Conservation (phyloP, 1,140 invertebrate species). For the Brachionus calyciflorus region DNA sequence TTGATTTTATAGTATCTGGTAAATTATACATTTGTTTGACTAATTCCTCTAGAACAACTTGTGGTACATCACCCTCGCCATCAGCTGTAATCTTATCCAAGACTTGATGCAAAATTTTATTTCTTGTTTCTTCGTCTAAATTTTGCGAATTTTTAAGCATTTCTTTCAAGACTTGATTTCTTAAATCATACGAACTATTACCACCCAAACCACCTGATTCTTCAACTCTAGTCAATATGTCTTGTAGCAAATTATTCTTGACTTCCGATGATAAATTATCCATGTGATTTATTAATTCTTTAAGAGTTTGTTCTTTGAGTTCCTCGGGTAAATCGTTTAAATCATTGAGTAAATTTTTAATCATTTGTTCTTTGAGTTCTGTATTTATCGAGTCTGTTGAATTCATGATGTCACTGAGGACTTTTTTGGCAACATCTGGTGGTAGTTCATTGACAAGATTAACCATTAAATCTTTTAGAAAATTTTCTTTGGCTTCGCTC, state of each 20-base stretch:
- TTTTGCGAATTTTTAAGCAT: conserved; percentile 36
- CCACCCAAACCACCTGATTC: background rate
- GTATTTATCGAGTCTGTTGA: conserved; percentile 16
- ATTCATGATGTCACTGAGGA: conserved; percentile 29
- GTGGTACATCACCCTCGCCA: background rate
- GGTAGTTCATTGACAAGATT: conserved; percentile 28
- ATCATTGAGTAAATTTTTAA: conserved; percentile 4
- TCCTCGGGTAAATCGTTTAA: conserved; percentile 25
- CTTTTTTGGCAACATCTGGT: conserved; percentile 29
- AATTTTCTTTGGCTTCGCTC: background rate
- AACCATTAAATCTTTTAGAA: conserved; percentile 45
- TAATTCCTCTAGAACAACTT: conserved; percentile 18
- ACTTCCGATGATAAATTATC: conserved; percentile 34
- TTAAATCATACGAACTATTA: background rate
- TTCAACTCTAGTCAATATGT: conserved; percentile 27
- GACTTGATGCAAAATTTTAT: conserved; percentile 39
- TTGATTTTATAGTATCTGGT: conserved; percentile 5
- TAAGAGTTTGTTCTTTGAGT: conserved; percentile 28
- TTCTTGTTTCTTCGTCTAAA: conserved; percentile 31
- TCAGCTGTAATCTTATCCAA: conserved; percentile 21
- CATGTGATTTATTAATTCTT: conserved; percentile 41
- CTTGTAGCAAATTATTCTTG: conserved; percentile 17
- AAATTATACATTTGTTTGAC: conserved; percentile 45
- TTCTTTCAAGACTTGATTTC: conserved; percentile 33
- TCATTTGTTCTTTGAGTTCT: conserved; percentile 30